Base-by-base conservation (phyloP, 2,797 vertebrate genomes). In the Chloroceryle amazona region DNA sequence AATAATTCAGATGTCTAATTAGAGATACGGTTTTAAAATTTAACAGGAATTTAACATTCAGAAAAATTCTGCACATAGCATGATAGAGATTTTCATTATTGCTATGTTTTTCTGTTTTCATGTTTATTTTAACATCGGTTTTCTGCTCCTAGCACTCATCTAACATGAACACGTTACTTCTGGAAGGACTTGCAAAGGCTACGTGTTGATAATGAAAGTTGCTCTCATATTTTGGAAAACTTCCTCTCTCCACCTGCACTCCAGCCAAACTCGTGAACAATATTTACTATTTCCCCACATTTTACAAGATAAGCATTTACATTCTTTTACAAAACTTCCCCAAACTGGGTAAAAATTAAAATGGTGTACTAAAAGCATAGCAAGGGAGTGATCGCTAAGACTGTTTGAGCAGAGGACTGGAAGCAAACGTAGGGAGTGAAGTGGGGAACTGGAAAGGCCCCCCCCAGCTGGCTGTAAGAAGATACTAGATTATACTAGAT, bases 1-100 rank as follows among this genome's bases (percentile, higher is more conserved):
- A 92, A 70, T 81, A 95, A 93, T 80, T 95, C 66, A 89, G 78
- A 75, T 33, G 28, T 84, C 66, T 86, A 84, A 93, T 33, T 35
- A 41, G 58, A 94, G 47, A 73, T 31, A 62, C 0, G 60, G 16
- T 75, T 93, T 78, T 63, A 58, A 70, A 70, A 84, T 72, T 44
- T 63, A 83, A 71, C 33, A 73, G 39, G 33, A 84, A 71, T 88
- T 89, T 71, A 83, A 81, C 4, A 2, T 51, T 51, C 23, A 73
- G 70, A 61, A 93, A 55, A 85, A 73, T 23, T 44, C 16, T 42
- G 39, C 44, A 61, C 39, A 49, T 39, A 81, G 19, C 63, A 78
- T 29, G 3, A 26, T 20, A 55, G 1, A 2, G 5, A 7, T 46
- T 90, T 81, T 95, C 42, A 74, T 9, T 79, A 23, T 23, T 47